Percentiles rank a stretch among this genome's conserved stretches.
phyloP scores from a whole-genome alignment of 2,113 vertebrate species.

The Antechinus stuartii region DNA sequence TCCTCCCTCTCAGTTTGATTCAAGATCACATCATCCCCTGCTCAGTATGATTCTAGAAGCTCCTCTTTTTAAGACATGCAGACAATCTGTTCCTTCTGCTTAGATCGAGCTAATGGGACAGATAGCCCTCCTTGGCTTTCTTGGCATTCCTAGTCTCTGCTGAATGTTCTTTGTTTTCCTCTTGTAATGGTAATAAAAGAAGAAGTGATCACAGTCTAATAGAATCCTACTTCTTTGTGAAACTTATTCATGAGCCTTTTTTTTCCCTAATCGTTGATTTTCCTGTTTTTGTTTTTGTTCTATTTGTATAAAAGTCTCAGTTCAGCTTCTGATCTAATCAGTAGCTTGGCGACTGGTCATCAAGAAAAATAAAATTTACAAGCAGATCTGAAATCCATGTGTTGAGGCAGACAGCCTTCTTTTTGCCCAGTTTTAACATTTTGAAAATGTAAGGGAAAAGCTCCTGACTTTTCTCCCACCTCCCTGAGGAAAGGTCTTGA shows the following conservation, averaged over 20 bases:
- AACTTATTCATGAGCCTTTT: not conserved
- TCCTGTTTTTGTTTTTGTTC: not conserved
- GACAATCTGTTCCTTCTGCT: not conserved
- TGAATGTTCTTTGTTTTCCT: not conserved
- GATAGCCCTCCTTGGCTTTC: not conserved
- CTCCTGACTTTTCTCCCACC: not conserved
- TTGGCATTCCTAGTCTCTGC: not conserved
- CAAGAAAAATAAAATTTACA: not conserved
- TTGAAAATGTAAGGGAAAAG: not conserved
- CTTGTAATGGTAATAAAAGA: not conserved
- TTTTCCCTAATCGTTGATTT: not conserved
- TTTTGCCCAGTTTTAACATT: not conserved
- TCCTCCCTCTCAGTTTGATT: not conserved
- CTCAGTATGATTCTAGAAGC: not conserved
- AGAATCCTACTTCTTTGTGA: not conserved
- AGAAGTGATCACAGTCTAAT: not conserved
- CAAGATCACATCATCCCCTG: no score
- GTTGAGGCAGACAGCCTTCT: not conserved
- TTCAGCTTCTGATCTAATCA: not conserved
- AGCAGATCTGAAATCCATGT: not conserved
- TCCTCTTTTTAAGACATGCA: not conserved
- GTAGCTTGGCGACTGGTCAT: not conserved
- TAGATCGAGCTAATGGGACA: not conserved
- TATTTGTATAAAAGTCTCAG: not conserved
- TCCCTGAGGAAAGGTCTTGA: not conserved